Evolutionary conservation across 2,113 vertebrate species (phyloP).

Genomic region (Meriones unguiculatus): DNA sequence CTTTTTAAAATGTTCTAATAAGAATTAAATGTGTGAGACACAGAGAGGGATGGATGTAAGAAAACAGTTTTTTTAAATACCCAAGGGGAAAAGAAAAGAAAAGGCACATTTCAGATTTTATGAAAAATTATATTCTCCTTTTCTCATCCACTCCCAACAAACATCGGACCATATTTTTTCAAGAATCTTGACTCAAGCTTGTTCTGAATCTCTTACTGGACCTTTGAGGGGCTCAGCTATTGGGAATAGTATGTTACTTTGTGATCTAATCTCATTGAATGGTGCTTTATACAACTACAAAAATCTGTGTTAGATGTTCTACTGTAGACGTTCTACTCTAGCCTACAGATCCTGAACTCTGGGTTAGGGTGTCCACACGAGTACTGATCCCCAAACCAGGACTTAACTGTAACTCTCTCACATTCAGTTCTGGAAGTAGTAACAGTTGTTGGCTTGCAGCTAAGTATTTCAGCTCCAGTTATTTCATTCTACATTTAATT

Average conservation of each 20-base stretch:
- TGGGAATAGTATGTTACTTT: neutral
- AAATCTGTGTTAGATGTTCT: neutral
- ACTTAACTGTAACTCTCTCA: no score
- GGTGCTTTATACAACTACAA: neutral
- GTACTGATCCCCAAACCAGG: neutral
- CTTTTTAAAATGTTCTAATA: neutral
- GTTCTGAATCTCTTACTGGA: neutral
- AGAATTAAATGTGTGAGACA: constrained; percentile 42
- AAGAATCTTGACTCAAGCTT: constrained; percentile 74
- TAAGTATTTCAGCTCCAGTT: neutral
- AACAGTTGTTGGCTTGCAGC: neutral
- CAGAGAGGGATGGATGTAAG: neutral
- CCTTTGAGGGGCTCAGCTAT: constrained; percentile 53
- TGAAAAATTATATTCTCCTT: constrained; percentile 26
- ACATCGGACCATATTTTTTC: constrained; percentile 47
- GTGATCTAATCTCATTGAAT: neutral
- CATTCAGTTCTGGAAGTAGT: neutral
- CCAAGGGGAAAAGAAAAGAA: constrained; percentile 32
- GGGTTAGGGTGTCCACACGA: no score
- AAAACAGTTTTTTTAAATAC: neutral
- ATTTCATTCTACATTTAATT: constrained; percentile 41
- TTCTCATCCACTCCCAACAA: neutral
- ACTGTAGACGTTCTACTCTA: neutral
- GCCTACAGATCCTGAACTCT: neutral
- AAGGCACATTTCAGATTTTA: constrained; percentile 57